phyloP scores from a whole-genome alignment of 2,797 vertebrate species.

The Naso thynnoides region DNA sequence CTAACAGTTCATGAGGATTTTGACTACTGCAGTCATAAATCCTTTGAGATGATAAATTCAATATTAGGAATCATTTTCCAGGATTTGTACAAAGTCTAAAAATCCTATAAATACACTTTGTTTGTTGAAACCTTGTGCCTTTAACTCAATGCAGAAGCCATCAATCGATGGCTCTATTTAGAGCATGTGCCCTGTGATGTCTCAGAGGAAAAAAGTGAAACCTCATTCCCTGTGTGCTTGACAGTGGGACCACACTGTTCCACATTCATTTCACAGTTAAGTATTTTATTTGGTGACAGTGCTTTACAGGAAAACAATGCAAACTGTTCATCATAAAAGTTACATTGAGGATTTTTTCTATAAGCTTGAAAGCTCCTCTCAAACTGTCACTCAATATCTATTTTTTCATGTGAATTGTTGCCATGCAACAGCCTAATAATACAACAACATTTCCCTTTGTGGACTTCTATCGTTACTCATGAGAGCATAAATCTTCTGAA shows the following conservation, averaged over 20 bases:
- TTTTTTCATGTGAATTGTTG: conserved; percentile 60
- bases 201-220: conserved; percentile 71
- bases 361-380: conserved; percentile 32
- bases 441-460: conserved; percentile 52
- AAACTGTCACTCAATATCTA: conserved; percentile 49
- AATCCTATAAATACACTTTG: conserved; percentile 65
- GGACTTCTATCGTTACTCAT: conserved; percentile 55
- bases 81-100: conserved; percentile 14
- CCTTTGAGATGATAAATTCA: conserved; percentile 9
- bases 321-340: conserved; percentile 34
- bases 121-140: conserved; percentile 65
- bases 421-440: conserved; percentile 65
- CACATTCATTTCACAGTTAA: conserved; percentile 30
- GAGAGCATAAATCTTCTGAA: conserved; percentile 51
- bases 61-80: conserved; percentile 18
- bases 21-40: conserved; percentile 32
- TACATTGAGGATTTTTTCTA: conserved; percentile 46
- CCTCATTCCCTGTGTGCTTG: conserved; percentile 43
- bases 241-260: conserved; percentile 30
- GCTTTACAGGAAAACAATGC: conserved; percentile 24
- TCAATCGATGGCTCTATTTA: conserved; percentile 80
- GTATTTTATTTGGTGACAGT: conserved; percentile 16
- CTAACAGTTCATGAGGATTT: neutral
- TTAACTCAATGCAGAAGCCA: conserved; percentile 62
- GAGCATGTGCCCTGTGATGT: conserved; percentile 67